Conservation (phyloP, 2,797 vertebrate genomes). For the Microctenopoma lineatum region DNA sequence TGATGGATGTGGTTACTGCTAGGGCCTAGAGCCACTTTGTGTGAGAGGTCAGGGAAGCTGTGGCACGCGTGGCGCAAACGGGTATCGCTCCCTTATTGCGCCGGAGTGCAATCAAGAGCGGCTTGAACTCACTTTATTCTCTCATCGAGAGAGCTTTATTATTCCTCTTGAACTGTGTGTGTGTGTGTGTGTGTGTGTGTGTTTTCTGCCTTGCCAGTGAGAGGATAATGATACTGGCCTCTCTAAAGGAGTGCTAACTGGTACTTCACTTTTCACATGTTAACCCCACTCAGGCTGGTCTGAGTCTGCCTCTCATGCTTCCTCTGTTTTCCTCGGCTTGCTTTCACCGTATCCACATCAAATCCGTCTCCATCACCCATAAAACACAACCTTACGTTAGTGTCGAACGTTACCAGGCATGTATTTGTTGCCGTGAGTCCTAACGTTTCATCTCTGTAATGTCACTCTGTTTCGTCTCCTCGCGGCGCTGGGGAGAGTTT, state of each 20-base stretch:
- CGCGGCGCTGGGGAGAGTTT: slow-evolving; percentile 70
- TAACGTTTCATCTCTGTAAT: slow-evolving; percentile 18
- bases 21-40: slow-evolving; percentile 40
- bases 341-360: slow-evolving; percentile 11
- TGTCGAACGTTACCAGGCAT: background rate
- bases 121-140: slow-evolving; percentile 80
- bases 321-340: slow-evolving; percentile 33
- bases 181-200: slow-evolving; percentile 30
- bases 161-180: slow-evolving; percentile 79
- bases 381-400: slow-evolving; percentile 9
- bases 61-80: slow-evolving; percentile 59
- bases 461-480: slow-evolving; percentile 77
- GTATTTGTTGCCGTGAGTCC: slow-evolving; percentile 2
- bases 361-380: slow-evolving; percentile 11
- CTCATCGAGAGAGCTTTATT: slow-evolving; percentile 80
- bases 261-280: slow-evolving; percentile 81
- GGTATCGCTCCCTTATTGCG: slow-evolving; percentile 60
- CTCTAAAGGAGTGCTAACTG: slow-evolving; percentile 80
- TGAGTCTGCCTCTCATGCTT: slow-evolving; percentile 56
- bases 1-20: slow-evolving; percentile 24
- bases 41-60: slow-evolving; percentile 61
- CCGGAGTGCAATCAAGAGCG: slow-evolving; percentile 78
- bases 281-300: slow-evolving; percentile 75
- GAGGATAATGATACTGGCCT: slow-evolving; percentile 81
- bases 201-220: slow-evolving; percentile 71